Conservation (phyloP, 1,140 invertebrate genomes). For the Drosophila serrata region DNA sequence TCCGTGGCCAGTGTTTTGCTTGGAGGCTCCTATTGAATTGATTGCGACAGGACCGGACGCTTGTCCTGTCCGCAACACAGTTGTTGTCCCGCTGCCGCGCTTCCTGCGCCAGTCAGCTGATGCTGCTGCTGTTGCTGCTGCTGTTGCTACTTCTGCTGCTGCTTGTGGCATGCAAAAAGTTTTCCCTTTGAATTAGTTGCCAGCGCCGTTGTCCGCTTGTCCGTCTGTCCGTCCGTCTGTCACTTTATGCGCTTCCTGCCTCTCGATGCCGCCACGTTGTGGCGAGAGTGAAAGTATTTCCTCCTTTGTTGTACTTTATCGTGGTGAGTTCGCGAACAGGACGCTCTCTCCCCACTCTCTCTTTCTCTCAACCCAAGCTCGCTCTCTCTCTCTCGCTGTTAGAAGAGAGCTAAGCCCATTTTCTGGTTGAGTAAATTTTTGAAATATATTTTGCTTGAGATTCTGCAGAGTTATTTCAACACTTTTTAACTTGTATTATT, state of each 20-base stretch:
- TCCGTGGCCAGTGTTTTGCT: slow-evolving; percentile 60
- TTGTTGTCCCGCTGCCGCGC: slow-evolving; percentile 50
- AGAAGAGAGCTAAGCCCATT: slow-evolving; percentile 51
- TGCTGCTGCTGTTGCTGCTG: slow-evolving; percentile 44
- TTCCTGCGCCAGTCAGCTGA: slow-evolving; percentile 79
- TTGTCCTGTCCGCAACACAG: slow-evolving; percentile 58
- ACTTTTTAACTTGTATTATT: slow-evolving; percentile 1
- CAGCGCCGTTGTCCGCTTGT: slow-evolving; percentile 34
- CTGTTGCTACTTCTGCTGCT: slow-evolving; percentile 34
- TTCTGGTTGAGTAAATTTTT: slow-evolving; percentile 53
- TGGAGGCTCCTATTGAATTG: slow-evolving; percentile 67
- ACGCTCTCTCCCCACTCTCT: slow-evolving; percentile 9
- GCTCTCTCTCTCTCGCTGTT: slow-evolving; percentile 7
- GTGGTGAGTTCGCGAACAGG: slow-evolving; percentile 49
- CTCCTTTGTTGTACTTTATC: slow-evolving; percentile 43
- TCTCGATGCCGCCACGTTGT: slow-evolving; percentile 78
- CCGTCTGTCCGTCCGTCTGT: slow-evolving; percentile 53
- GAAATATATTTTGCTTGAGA: slow-evolving; percentile 36
- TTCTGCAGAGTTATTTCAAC: slow-evolving; percentile 8
- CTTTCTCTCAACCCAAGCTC: slow-evolving; percentile 16
- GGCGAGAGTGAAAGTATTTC: slow-evolving; percentile 77
- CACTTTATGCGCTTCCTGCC: slow-evolving; percentile 78
- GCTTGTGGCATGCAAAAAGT: slow-evolving; percentile 58
- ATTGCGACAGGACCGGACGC: slow-evolving; percentile 58
- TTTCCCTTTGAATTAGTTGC: slow-evolving; percentile 50